phyloP scores from a whole-genome alignment of 2,797 vertebrate species.

The Danio choprae region DNA sequence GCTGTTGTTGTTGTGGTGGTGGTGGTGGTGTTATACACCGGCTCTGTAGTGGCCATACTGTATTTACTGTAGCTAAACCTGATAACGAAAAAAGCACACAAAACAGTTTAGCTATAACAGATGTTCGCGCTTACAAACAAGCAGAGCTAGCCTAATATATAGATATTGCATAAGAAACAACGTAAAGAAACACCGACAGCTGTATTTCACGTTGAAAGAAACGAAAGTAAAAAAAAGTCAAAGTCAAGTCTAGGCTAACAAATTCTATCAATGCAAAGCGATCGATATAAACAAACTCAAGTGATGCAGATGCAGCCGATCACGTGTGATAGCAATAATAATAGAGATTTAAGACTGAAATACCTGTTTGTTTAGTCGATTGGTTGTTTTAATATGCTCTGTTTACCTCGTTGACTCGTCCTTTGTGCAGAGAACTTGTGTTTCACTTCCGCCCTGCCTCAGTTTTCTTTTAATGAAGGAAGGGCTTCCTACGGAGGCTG shows the following conservation, averaged over 20 bases:
- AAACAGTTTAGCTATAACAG: not conserved
- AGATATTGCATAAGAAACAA: not conserved
- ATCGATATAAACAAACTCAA: not conserved
- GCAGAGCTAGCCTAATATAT: no score
- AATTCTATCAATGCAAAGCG: not conserved
- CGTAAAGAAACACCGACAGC: not conserved
- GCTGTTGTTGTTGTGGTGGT: constrained; percentile 24
- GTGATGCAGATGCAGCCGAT: no score
- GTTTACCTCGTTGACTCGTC: not conserved
- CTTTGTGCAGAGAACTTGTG: constrained; percentile 9
- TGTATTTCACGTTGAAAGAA: not conserved
- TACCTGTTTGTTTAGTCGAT: constrained; percentile 1
- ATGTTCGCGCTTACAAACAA: not conserved
- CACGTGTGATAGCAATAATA: not conserved
- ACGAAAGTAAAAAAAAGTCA: constrained; percentile 14
- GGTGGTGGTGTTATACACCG: constrained; percentile 37
- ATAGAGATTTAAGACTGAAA: not conserved
- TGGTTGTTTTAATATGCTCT: not conserved
- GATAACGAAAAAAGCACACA: not conserved
- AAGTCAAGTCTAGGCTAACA: not conserved
- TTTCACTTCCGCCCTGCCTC: constrained; percentile 23
- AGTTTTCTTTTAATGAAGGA: not conserved
- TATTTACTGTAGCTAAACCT: not conserved
- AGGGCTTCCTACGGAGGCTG: not conserved
- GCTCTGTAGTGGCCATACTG: constrained; percentile 28